These are phyloP conservation scores for Centrocercus urophasianus DNA, from an alignment of 2,113 vertebrate genomes.

Conservation along the genomic window DNA sequence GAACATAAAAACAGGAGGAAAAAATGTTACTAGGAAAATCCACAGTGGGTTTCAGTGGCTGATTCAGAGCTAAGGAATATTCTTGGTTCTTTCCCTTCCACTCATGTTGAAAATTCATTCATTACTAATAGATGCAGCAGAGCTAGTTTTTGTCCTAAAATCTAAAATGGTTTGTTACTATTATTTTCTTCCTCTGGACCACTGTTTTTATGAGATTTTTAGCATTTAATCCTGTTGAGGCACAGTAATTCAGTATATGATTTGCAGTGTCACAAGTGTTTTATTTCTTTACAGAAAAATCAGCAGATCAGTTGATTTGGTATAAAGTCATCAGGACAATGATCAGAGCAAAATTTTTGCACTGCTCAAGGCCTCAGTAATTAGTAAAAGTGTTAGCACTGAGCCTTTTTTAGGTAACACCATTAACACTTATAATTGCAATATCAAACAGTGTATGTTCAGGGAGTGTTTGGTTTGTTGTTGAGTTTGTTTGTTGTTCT, in stretches of 20 bases:
- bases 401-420: neutral
- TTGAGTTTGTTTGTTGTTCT: neutral
- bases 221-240: neutral
- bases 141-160: neutral
- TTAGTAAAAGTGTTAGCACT: neutral
- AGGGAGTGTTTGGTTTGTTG: neutral
- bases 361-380: accelerated
- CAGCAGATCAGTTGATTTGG: neutral
- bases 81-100: neutral
- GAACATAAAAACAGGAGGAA: neutral
- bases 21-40: neutral
- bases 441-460: neutral
- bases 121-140: neutral
- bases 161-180: neutral
- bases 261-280: neutral
- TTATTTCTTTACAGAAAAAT: neutral
- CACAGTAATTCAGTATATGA: neutral
- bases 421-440: neutral
- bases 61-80: neutral
- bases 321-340: neutral
- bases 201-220: neutral
- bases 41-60: conserved; percentile 3
- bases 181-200: neutral
- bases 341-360: neutral
- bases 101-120: neutral